Conservation (phyloP, 2,888 invertebrate genomes). For the Platycnemis pennipes region DNA sequence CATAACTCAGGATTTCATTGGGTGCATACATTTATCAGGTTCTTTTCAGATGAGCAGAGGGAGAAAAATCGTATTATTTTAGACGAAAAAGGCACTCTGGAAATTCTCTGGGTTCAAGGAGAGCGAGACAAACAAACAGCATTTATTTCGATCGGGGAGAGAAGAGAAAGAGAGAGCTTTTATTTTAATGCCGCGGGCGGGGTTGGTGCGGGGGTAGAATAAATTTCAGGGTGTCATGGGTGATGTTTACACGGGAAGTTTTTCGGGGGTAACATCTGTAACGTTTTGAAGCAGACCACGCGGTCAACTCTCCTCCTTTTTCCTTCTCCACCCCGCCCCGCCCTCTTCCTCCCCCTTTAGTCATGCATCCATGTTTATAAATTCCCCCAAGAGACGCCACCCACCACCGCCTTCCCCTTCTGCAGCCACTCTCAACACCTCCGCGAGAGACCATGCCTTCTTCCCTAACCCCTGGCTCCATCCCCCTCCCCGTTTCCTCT, state of each 20-base stretch:
- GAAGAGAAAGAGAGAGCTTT: not conserved
- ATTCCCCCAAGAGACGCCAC: not conserved
- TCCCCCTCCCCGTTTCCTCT: not conserved
- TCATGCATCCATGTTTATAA: conserved; percentile 26
- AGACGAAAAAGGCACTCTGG: not conserved
- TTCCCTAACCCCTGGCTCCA: not conserved
- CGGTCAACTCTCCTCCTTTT: conserved; percentile 6
- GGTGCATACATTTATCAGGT: not conserved
- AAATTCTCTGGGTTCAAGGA: not conserved
- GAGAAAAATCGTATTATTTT: not conserved
- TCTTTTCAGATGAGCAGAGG: not conserved
- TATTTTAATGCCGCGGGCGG: conserved; percentile 6
- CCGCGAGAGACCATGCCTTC: not conserved
- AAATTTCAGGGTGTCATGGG: conserved; percentile 20
- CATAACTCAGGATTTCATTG: not conserved
- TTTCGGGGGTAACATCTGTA: conserved; percentile 24
- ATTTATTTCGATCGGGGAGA: not conserved
- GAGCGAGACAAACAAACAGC: conserved; percentile 16
- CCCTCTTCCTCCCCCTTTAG: not conserved
- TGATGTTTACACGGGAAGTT: conserved; percentile 21
- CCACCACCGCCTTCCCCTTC: not conserved
- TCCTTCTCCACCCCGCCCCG: not conserved
- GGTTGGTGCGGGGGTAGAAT: not conserved
- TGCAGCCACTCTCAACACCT: not conserved
- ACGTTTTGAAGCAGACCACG: conserved; percentile 23